Base-by-base conservation (phyloP, 2,888 invertebrate species). In the Anarsia innoxiella region DNA sequence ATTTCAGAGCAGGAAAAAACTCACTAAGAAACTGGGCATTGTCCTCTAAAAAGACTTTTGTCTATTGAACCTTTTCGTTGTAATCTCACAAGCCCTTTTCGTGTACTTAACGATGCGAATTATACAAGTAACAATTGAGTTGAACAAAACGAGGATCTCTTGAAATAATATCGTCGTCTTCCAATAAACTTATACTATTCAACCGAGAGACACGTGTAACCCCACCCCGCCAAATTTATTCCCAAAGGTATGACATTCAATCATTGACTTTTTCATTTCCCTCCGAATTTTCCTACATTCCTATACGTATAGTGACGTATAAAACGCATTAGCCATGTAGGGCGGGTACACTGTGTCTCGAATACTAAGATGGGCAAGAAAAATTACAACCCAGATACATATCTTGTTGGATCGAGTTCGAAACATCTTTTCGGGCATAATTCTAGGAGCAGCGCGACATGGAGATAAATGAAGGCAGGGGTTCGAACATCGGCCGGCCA, bases 231-330 rank as follows among this genome's bases (percentile, higher is more conserved):
- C 50, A 73, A 78, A 79, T 77, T 67, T 80, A 83, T 83, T 85
- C 84, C 80, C 82, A 64, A 57, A 73, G 79, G 83, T 73, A 78
- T 72, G 73, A 66, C 71, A 68, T 72, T 79, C 78, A 78, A 82
- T 85, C 83, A 82, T 79, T 75, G 78, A 73, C 66, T 75, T 70
- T 66, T 67, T 64, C 63, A 59, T 64, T 64, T 63, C 56, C 56
- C 59, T 54, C 38, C 50, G 40, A 45, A 59, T 61, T 60, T 59
- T 61, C 57, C 55, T 49, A 52, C 29, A 31, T 44, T 37, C 38
- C 41, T 30, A 42, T 31, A 43, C 32, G 31, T 42, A 37, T 37
- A 41, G 31, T 32, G 36, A 28, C n/a, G 16, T 40, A 56, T 59
- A 56, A 56, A 56, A 49, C 52, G 53, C 64, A 68, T 66, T 69